phyloP scores from a whole-genome alignment of 2,888 invertebrate species.

The Isoperla grammatica region DNA sequence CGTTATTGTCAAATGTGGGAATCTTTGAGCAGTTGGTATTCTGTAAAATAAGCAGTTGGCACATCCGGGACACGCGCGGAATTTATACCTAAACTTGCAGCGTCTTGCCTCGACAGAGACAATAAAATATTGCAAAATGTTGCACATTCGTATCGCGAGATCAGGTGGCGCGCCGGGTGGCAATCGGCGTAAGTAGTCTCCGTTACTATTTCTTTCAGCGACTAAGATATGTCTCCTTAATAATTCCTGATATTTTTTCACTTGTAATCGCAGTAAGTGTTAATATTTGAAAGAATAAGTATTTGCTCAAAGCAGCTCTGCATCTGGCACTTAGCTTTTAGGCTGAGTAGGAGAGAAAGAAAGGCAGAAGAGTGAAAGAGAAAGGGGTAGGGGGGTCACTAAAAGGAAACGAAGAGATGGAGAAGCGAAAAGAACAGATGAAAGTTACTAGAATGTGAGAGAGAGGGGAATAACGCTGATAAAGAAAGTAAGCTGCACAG shows the following conservation, averaged over 20 bases:
- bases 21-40: too few relatives aligned
- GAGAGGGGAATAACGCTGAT: too few relatives aligned
- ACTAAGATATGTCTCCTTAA: neutral
- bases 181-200: neutral
- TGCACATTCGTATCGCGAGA: neutral
- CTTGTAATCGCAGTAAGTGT: conserved; percentile 16
- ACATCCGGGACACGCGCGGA: too few relatives aligned
- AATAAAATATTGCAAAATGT: neutral
- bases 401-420: conserved; percentile 6
- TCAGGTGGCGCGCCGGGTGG: neutral
- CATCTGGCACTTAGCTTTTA: conserved; percentile 18
- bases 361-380: neutral
- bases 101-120: neutral
- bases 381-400: conserved; percentile 4
- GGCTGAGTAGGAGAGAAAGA: conserved; percentile 2
- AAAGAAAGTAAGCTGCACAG: neutral
- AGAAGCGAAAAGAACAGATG: neutral
- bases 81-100: neutral
- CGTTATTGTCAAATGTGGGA: too few relatives aligned
- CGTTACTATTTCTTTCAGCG: neutral
- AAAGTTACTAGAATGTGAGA: too few relatives aligned
- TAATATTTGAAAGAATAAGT: conserved; percentile 20
- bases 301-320: conserved; percentile 17
- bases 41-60: too few relatives aligned
- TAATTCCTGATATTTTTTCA: conserved; percentile 13